Evolutionary conservation across 2,113 vertebrate species (phyloP), one percentile per base, ranked within the genome.

Genomic region (Corydoras maculifer): DNA sequence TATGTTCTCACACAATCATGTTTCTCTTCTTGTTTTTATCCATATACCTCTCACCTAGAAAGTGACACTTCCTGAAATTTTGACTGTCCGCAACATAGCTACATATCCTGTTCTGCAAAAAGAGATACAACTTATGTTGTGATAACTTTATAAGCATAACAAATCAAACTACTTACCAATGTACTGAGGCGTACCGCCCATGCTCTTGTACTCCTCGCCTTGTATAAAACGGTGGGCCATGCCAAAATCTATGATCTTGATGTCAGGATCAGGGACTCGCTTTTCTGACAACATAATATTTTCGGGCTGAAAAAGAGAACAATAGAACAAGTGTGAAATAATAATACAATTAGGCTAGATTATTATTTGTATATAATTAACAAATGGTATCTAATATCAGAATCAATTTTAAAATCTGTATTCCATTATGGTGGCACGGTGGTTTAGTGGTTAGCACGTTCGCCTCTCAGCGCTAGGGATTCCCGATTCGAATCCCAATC

Each of bases 151-250:
- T 30, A 13, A 60, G 63, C 9, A 35, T 18, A 2, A 58, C 13
- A 18, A 18, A 15, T 51, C 9, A 53, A 18, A 6, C 13, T 72
- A 62, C 81, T 70, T 74, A 94, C 93, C 92, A 0, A 94, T 91
- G 77, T 94, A 94, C 80, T 94, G 92, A 0, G 93, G 92, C 2
- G 93, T 94, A 49, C 93, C 93, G 1, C 88, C 87, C 55, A 89
- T 78, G 79, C 88, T 89, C 68, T 55, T 88, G 82, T 86, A 89
- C 74, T 84, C 82, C 74, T 77, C 73, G 0, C 88, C 90, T 0
- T 81, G 87, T 1, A 78, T 32, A 55, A 94, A 85, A 65, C 32
- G 75, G 18, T 91, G 84, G 1, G 91, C 88, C 75, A 92, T 79
- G 60, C 91, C 88, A 0, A 92, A 91, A 77, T 93, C 91, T 0